Percentiles rank a stretch among this genome's conserved stretches.
Conservation (phyloP, 2,113 vertebrate genomes). For the Arizona elegans region DNA sequence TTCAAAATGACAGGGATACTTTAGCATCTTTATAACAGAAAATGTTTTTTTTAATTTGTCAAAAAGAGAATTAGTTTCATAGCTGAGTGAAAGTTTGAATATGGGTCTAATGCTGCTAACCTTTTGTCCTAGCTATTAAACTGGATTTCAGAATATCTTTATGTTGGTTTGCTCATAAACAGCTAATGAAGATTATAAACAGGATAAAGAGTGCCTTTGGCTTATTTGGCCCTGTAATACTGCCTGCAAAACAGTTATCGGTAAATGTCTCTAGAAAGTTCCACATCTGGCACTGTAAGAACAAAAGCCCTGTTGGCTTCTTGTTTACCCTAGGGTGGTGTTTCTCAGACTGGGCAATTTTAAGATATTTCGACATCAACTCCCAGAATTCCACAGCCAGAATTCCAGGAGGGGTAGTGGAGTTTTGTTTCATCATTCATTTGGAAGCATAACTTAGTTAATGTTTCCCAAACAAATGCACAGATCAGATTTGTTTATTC, state of each 20-base stretch:
- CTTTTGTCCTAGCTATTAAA: background rate
- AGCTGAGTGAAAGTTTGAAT: background rate
- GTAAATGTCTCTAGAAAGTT: background rate
- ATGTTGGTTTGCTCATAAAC: background rate
- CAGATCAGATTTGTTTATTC: background rate
- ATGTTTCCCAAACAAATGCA: background rate
- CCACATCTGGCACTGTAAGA: background rate
- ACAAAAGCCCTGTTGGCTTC: background rate
- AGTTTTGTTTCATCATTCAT: background rate
- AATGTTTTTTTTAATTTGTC: background rate
- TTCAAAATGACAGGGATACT: constrained; percentile 25
- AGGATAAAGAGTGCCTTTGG: background rate
- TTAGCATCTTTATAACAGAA: background rate
- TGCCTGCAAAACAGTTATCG: background rate
- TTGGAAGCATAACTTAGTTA: background rate
- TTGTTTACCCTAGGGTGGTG: background rate
- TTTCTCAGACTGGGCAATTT: background rate
- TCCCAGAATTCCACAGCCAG: background rate
- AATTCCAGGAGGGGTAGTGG: background rate
- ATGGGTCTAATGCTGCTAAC: background rate
- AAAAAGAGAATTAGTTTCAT: background rate
- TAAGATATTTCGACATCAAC: background rate
- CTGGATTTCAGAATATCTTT: background rate
- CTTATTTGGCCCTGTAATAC: background rate
- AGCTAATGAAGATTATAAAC: background rate